Conservation (phyloP, 2,888 invertebrate genomes). For the Leptarthrus brevirostris region DNA sequence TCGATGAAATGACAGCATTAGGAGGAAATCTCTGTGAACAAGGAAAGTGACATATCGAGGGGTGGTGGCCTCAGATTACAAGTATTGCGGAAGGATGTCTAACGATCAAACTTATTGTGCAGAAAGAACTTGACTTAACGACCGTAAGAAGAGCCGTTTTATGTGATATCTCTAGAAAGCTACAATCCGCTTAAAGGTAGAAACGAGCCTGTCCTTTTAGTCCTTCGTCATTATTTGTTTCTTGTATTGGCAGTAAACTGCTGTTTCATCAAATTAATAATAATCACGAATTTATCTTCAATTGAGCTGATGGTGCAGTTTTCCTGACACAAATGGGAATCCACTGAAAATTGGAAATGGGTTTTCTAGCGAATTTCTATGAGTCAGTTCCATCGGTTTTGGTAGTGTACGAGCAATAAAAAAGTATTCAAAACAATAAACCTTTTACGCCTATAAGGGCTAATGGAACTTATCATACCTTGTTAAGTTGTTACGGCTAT, state of each 20-base stretch:
- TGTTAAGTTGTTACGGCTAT: no score
- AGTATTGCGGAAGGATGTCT: constrained; percentile 46
- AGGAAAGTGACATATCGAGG: constrained; percentile 46
- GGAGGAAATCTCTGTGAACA: constrained; percentile 44
- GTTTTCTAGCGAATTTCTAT: no score
- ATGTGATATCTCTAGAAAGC: constrained; percentile 19
- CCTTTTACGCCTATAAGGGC: no score
- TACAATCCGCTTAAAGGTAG: constrained; percentile 46
- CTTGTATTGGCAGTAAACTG: constrained; percentile 34
- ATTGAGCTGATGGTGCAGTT: constrained; percentile 18
- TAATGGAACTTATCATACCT: no score
- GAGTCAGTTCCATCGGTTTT: no score
- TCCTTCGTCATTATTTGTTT: constrained; percentile 38
- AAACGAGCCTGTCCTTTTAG: constrained; percentile 7
- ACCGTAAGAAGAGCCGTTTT: constrained; percentile 46
- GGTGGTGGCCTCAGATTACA: constrained; percentile 42
- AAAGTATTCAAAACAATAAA: no score
- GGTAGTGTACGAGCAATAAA: no score
- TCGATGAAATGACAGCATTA: constrained; percentile 47
- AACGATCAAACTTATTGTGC: constrained; percentile 43
- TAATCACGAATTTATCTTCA: constrained; percentile 39
- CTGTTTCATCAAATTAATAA: constrained; percentile 46
- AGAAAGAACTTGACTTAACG: constrained; percentile 47
- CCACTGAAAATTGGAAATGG: neutral
- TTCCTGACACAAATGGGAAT: neutral